These are phyloP conservation scores for Tenthredo scrophulariae DNA, from an alignment of 2,888 invertebrate genomes.

Conservation along the genomic window DNA sequence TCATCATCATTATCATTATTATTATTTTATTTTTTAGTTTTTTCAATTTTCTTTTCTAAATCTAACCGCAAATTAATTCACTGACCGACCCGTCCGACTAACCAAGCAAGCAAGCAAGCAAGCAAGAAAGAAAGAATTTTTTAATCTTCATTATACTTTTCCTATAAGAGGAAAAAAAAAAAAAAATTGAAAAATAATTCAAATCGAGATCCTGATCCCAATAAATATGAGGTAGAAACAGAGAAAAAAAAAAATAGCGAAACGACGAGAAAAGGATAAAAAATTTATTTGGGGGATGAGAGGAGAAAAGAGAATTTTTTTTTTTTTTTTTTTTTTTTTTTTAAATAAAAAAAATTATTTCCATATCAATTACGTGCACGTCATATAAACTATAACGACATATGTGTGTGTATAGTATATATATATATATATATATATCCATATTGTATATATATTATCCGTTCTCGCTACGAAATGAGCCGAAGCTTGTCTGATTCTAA, in stretches of 20 bases:
- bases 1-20: background rate
- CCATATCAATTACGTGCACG: no score
- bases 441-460: background rate
- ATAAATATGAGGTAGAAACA: background rate
- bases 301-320: background rate
- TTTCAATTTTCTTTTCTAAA: background rate
- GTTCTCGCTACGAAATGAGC: background rate
- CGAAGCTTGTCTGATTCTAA: slow-evolving; percentile 16
- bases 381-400: no score
- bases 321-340: no score
- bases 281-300: background rate
- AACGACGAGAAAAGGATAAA: no score
- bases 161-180: background rate
- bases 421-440: background rate
- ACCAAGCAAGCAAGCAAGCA: background rate
- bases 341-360: background rate
- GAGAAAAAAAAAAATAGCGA: background rate
- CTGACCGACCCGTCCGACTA: slow-evolving; percentile 4
- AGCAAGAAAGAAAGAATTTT: background rate
- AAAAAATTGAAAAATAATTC: background rate
- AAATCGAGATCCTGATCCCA: background rate
- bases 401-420: background rate
- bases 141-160: background rate
- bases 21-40: background rate
- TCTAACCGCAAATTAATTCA: background rate